Percentiles rank a stretch among this genome's conserved stretches.
phyloP scores from a whole-genome alignment of 2,888 invertebrate species.

The Chesias legatella region DNA sequence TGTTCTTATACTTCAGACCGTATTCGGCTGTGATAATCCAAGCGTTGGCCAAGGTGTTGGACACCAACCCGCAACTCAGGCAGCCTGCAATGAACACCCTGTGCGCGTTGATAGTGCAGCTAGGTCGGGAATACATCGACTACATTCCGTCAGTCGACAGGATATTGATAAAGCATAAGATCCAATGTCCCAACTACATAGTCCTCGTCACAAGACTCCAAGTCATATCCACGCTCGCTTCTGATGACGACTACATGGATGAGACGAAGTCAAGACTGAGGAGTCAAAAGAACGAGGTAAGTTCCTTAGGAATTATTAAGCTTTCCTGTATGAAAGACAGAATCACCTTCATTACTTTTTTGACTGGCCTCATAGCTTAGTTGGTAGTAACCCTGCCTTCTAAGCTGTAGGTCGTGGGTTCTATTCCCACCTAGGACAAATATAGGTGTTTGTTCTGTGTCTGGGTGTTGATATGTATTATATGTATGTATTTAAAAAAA shows the following conservation, averaged over 20 bases:
- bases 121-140: conserved; percentile 94
- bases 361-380: too few relatives aligned
- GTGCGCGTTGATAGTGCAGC: conserved; percentile 91
- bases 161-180: conserved; percentile 89
- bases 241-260: conserved; percentile 87
- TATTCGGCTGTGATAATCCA: conserved; percentile 96
- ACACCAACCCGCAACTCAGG: conserved; percentile 88
- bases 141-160: conserved; percentile 96
- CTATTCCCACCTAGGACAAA: too few relatives aligned
- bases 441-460: too few relatives aligned
- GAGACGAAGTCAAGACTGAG: conserved; percentile 83
- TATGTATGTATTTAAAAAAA: too few relatives aligned
- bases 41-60: conserved; percentile 92
- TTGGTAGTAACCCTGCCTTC: too few relatives aligned
- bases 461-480: too few relatives aligned
- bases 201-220: conserved; percentile 87
- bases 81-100: conserved; percentile 94
- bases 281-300: conserved; percentile 85
- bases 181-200: conserved; percentile 88
- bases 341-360: too few relatives aligned
- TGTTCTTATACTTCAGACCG: conserved; percentile 94
- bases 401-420: too few relatives aligned
- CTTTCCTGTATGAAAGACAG: too few relatives aligned
- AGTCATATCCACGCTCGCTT: conserved; percentile 87
- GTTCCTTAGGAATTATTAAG: conserved; percentile 26